A percentile compares a stretch with the other conserved stretches of the same genome.
phyloP scores from a whole-genome alignment of 1,140 invertebrate species.

The Ips typographus region DNA sequence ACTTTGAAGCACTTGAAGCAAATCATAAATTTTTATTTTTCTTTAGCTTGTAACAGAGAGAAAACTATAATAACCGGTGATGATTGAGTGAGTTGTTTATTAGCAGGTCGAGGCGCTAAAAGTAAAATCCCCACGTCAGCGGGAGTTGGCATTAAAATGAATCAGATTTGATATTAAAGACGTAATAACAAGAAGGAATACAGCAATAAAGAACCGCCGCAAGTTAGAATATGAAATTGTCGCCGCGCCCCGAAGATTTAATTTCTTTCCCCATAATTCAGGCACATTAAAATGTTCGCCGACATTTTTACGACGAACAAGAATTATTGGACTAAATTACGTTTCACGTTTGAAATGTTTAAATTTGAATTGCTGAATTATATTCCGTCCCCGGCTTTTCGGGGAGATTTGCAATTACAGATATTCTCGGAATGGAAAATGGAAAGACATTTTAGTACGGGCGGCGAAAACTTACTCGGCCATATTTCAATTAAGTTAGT shows the following conservation, averaged over 20 bases:
- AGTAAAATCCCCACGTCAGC: slow-evolving; percentile 5
- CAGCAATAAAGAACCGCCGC: slow-evolving; percentile 46
- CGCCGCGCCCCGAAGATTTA: slow-evolving; percentile 45
- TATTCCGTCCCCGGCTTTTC: slow-evolving; percentile 29
- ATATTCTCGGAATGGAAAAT: slow-evolving; percentile 28
- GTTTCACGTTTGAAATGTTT: slow-evolving; percentile 48
- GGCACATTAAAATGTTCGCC: slow-evolving; percentile 48
- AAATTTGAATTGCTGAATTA: slow-evolving; percentile 48
- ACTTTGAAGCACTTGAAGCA: slow-evolving; percentile 31
- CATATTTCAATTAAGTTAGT: too few species aligned
- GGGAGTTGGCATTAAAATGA: slow-evolving; percentile 29
- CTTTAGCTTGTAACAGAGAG: too few species aligned
- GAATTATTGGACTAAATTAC: slow-evolving; percentile 50
- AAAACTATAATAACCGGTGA: not conserved
- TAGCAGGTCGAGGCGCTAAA: not conserved
- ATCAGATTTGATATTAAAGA: slow-evolving; percentile 49
- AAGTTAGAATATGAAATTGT: slow-evolving; percentile 48
- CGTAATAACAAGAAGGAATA: slow-evolving; percentile 47
- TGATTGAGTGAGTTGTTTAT: not conserved
- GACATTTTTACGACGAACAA: slow-evolving; percentile 49
- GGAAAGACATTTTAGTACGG: not conserved
- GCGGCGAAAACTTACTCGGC: too few species aligned
- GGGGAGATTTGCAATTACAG: slow-evolving; percentile 37
- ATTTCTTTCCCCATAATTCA: slow-evolving; percentile 51
- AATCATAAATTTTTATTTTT: slow-evolving; percentile 19